Base-by-base conservation (phyloP, 1,140 invertebrate genomes). In the Mamestra configurata region DNA sequence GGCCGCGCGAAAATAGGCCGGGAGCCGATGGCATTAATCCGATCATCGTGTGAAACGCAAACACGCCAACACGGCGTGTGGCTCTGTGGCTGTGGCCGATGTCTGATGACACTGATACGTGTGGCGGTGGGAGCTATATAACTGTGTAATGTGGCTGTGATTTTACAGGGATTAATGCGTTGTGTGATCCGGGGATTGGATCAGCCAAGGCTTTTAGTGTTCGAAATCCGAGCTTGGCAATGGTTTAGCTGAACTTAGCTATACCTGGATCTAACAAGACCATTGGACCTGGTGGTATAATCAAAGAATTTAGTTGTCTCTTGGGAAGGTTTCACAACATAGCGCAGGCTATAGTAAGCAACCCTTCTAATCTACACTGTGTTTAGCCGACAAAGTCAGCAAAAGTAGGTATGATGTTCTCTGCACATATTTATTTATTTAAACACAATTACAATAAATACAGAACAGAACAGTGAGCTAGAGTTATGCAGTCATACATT, bases 11-110 rank as follows among this genome's bases (percentile, higher is more conserved):
- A 75, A 75, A 75, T 75, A 75, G 49, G 68, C 68, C 49, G 24
- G 40, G 68, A 75, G 11, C 53, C 35, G 72, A 37, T 20, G 27
- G 35, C 20, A 75, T 55, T 75, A 75, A 75, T 75, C 53, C 72
- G 35, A 37, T 13, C 24, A 71, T 71, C 68, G 68, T 71, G 68
- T 71, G 68, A 57, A 59, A 59, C 72, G 55, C 51, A 75, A 59
- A 75, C 51, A 59, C 72, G 55, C 51, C 57, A 59, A 75, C 51
- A 75, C 51, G 31, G 40, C 15, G 43, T 43, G 40, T 4, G 46
- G n/a, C 46, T n/a, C n/a, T n/a, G 51, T 57, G 53, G 27, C 68
- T 73, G 49, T 51, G 66, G 24, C 66, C 66, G 66, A 49, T 20
- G 15, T 37, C 11, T 46, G 66, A 70, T 40, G 35, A 22, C 61